A percentile compares a stretch with the other conserved stretches of the same genome.
phyloP scores from a whole-genome alignment of 2,797 vertebrate species.

The Helicolenus hilgendorfi region DNA sequence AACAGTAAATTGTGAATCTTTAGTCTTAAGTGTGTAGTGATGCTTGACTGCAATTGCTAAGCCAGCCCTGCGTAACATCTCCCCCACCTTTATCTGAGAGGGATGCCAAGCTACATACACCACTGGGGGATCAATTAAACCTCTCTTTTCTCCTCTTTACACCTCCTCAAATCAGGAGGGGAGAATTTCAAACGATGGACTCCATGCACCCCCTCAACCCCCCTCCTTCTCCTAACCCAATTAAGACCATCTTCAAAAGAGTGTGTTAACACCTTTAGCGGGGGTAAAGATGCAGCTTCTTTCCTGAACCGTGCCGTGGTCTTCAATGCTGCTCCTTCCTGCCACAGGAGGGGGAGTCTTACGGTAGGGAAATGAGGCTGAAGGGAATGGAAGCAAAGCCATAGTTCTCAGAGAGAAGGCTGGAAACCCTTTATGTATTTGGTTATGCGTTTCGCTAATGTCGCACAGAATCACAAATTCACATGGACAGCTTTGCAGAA shows the following conservation, averaged over 20 bases:
- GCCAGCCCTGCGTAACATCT: slow-evolving; percentile 55
- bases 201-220: slow-evolving; percentile 18
- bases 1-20: slow-evolving; percentile 1
- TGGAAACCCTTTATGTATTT: background rate
- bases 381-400: background rate
- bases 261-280: slow-evolving; percentile 81
- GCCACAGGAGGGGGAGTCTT: slow-evolving; percentile 5
- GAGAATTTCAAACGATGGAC: slow-evolving; percentile 69
- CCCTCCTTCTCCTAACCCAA: slow-evolving; percentile 71
- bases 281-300: slow-evolving; percentile 78
- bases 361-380: slow-evolving; percentile 32
- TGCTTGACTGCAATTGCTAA: slow-evolving; percentile 54
- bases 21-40: slow-evolving; percentile 33
- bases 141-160: slow-evolving; percentile 76
- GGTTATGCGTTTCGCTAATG: background rate
- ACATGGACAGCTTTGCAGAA: background rate
- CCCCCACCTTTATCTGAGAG: slow-evolving; percentile 64
- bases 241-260: slow-evolving; percentile 88
- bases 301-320: slow-evolving; percentile 31
- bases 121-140: slow-evolving; percentile 87
- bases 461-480: background rate
- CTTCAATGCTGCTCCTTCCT: slow-evolving; percentile 21
- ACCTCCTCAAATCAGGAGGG: slow-evolving; percentile 73
- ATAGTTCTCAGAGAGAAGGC: background rate
- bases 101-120: slow-evolving; percentile 58